These are phyloP conservation scores for Amblyopsis rosae DNA, from an alignment of 2,113 vertebrate species.

Conservation along the genomic window DNA sequence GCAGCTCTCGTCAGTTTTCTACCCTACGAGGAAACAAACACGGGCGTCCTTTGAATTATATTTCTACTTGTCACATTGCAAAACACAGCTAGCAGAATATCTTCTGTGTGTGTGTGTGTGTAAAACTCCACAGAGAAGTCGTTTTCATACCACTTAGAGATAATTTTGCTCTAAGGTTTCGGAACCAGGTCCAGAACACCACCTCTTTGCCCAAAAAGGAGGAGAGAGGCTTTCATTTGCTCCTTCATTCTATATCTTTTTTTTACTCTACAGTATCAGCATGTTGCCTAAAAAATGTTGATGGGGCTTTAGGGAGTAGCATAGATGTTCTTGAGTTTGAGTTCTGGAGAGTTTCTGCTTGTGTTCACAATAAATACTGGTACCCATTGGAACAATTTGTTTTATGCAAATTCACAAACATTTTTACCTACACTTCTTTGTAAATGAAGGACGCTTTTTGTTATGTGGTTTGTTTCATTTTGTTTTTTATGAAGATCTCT, in stretches of 20 bases:
- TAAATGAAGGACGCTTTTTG: too few relatives aligned
- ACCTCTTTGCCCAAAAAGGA: conserved; percentile 11
- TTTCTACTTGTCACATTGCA: conserved; percentile 57
- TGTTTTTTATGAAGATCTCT: too few relatives aligned
- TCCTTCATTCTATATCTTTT: background rate
- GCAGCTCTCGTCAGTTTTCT: conserved; percentile 47
- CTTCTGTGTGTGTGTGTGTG: conserved; percentile 1
- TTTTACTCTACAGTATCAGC: conserved; percentile 33
- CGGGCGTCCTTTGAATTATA: conserved; percentile 58
- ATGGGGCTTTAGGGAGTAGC: background rate
- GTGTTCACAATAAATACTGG: too few relatives aligned
- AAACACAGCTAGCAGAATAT: conserved; percentile 35
- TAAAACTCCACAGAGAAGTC: conserved; percentile 53
- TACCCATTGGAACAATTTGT: too few relatives aligned
- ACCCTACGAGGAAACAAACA: conserved; percentile 53
- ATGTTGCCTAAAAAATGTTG: conserved; percentile 15
- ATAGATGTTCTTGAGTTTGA: too few relatives aligned
- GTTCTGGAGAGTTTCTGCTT: too few relatives aligned
- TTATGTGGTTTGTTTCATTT: too few relatives aligned
- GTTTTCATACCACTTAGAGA: conserved; percentile 60
- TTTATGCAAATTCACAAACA: too few relatives aligned
- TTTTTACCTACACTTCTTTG: too few relatives aligned
- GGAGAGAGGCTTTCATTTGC: background rate
- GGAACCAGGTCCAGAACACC: background rate
- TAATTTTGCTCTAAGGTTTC: conserved; percentile 28